These are phyloP conservation scores for Hydrophis major DNA, from an alignment of 2,797 vertebrate species.

Conservation along the genomic window DNA sequence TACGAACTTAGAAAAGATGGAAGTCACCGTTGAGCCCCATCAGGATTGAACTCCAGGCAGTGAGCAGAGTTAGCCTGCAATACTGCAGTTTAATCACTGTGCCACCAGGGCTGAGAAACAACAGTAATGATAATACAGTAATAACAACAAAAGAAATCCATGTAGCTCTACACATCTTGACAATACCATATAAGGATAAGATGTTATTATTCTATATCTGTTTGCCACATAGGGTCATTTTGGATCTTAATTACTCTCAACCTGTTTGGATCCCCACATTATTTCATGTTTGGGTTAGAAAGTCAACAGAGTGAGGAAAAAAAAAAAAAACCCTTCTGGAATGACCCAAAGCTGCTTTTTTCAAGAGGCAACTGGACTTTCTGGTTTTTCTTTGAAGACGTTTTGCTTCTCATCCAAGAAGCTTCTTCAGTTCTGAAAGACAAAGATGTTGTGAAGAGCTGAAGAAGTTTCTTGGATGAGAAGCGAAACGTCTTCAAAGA, in stretches of 20 bases:
- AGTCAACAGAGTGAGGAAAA: too few species aligned
- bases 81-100: background rate
- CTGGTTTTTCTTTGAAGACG: too few species aligned
- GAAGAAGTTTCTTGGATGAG: too few species aligned
- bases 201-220: background rate
- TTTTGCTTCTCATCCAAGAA: too few species aligned
- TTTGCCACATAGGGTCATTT: background rate
- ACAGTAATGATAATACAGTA: background rate
- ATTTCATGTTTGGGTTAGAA: too few species aligned
- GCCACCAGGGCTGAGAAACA: background rate
- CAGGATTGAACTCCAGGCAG: background rate
- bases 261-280: background rate
- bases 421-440: too few species aligned
- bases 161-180: background rate
- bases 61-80: background rate
- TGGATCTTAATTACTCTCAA: background rate
- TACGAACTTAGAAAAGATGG: background rate
- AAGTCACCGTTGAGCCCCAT: background rate
- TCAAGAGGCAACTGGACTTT: too few species aligned
- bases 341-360: too few species aligned
- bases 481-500: too few species aligned
- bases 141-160: background rate
- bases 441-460: too few species aligned
- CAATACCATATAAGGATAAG: background rate
- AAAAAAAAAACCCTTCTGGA: too few species aligned